Evolutionary conservation across 2,888 invertebrate genomes (phyloP).

Genomic region (Capitulum mitella): DNA sequence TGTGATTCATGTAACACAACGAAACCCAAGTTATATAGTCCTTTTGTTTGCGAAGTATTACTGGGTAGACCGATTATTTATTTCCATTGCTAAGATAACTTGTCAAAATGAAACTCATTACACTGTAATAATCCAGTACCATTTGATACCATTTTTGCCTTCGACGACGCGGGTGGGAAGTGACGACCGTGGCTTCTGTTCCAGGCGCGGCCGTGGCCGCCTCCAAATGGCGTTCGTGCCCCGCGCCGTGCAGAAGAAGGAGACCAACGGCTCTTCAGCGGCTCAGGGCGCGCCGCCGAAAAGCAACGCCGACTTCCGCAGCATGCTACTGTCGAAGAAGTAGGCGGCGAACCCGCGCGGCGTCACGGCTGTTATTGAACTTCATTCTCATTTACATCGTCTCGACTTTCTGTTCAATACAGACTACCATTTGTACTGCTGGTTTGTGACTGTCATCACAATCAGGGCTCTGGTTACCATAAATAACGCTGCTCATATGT

Average conservation of each 20-base stretch:
- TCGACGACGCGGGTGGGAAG: neutral
- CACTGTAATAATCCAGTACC: neutral
- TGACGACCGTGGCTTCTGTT: neutral
- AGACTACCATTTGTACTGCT: neutral
- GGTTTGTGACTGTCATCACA: too few species aligned
- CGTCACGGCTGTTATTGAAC: neutral
- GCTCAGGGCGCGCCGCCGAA: constrained; percentile 17
- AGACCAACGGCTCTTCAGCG: neutral
- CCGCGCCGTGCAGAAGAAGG: constrained; percentile 6
- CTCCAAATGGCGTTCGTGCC: neutral
- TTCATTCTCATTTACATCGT: neutral
- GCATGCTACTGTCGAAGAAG: constrained; percentile 31
- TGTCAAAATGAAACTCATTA: too few species aligned
- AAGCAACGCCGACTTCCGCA: constrained; percentile 36
- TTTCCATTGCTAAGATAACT: neutral
- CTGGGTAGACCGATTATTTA: neutral
- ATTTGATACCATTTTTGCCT: neutral
- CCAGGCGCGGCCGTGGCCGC: neutral
- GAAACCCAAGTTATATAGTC: too few species aligned
- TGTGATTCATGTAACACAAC: too few species aligned
- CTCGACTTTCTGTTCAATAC: neutral
- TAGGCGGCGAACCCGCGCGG: neutral
- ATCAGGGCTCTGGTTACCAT: too few species aligned
- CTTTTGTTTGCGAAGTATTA: neutral
- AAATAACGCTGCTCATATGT: too few species aligned